These are phyloP conservation scores for Cloeon dipterum DNA, from an alignment of 2,888 invertebrate species.

Conservation along the genomic window DNA sequence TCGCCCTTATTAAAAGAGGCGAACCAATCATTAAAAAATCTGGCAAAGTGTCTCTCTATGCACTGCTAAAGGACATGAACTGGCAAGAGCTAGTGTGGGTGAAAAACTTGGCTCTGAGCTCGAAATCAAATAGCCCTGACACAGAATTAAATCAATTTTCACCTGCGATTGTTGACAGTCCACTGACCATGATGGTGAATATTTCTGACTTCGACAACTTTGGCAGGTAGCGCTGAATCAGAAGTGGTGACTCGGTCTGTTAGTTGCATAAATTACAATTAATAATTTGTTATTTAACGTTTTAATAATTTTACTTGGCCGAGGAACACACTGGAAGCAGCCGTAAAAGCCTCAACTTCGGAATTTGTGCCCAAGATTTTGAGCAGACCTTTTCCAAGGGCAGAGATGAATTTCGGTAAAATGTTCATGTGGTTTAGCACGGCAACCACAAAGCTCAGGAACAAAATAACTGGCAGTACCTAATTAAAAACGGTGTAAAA, in stretches of 20 bases:
- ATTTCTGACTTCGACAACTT: constrained; percentile 75
- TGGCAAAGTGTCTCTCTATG: no score
- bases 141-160: no score
- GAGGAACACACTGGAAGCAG: constrained; percentile 82
- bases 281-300: neutral
- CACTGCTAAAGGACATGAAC: no score
- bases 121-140: no score
- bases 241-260: constrained; percentile 70
- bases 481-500: no score
- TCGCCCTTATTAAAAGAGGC: no score
- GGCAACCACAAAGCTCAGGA: constrained; percentile 78
- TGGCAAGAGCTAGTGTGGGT: no score
- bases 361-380: constrained; percentile 60
- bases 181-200: constrained; percentile 81
- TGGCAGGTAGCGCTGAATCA: constrained; percentile 71
- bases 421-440: constrained; percentile 72
- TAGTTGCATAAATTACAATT: neutral
- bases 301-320: constrained; percentile 47
- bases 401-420: constrained; percentile 65
- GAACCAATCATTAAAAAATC: no score
- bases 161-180: constrained; percentile 89
- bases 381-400: constrained; percentile 56
- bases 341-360: constrained; percentile 81
- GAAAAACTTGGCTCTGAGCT: no score
- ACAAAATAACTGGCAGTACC: constrained; percentile 76